Base-by-base conservation (phyloP, 2,113 vertebrate genomes). In the Hippoglossus stenolepis region DNA sequence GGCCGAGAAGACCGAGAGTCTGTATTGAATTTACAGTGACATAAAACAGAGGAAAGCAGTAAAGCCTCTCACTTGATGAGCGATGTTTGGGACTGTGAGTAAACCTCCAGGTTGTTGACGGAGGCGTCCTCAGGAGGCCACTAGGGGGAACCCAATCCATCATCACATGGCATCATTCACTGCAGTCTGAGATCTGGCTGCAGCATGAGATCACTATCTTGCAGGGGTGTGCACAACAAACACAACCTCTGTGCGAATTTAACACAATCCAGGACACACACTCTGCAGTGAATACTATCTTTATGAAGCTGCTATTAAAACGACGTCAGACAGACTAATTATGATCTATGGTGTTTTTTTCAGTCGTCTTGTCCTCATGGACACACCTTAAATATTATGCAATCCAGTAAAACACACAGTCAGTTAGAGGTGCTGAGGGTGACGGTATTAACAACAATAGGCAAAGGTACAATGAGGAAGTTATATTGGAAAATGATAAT, bases 101-200 rank as follows among this genome's bases (percentile, higher is more conserved):
- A 60, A 49, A 47, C 15, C 40, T 60, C 17, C 23, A 75, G 21
- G 35, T 43, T 68, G 68, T 73, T 73, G 31, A 61, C 24, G 18
- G 65, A 82, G 63, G 65, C 79, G 43, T 68, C 35, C 72, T 67
- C 13, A 69, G 61, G 38, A 73, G 60, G 66, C 88, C 90, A 91
- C 79, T 77, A 89, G 87, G 57, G 88, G 87, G 90, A 86, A 83
- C 79, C 81, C 72, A 56, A 68, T 83, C 73, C 83, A 79, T 87
- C 87, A 78, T 76, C 62, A 43, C 23, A 43, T 67, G 70, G 59
- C 77, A 70, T 56, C 56, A 75, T 73, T 80, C 67, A 80, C 68
- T 79, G 81, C 84, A 83, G 75, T 83, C 77, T 70, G 18, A 79
- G 67, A 77, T 76, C 77, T 57, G 67, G 70, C 31, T 71, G 73